A percentile compares a stretch with the other conserved stretches of the same genome.
These are phyloP conservation scores for Teinopalpus imperialis DNA, from an alignment of 2,888 invertebrate genomes.

Conservation along the genomic window DNA sequence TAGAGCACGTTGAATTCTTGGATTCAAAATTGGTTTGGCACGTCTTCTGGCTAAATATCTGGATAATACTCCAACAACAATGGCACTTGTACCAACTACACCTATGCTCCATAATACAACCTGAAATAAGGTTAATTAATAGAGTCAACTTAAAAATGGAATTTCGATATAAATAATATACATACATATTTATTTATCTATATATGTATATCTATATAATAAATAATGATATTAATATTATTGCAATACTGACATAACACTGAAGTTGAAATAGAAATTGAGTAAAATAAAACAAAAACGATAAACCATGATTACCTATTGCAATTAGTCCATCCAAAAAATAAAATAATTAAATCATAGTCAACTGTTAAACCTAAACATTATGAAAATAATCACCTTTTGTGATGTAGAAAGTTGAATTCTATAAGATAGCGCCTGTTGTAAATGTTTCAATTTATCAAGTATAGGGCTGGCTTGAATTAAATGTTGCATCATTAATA, in stretches of 20 bases:
- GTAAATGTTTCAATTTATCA: constrained; percentile 79
- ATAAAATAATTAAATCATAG: constrained; percentile 1
- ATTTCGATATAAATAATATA: no score
- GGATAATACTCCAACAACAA: constrained; percentile 91
- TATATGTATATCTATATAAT: no score
- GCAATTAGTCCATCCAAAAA: no score
- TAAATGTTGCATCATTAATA: constrained; percentile 65
- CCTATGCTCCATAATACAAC: constrained; percentile 88
- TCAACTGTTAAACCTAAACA: constrained; percentile 12
- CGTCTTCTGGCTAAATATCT: constrained; percentile 88
- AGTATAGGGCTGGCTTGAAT: constrained; percentile 80
- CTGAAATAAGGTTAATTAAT: constrained; percentile 66
- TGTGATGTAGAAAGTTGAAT: constrained; percentile 85
- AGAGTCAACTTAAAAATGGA: no score
- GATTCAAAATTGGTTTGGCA: constrained; percentile 83
- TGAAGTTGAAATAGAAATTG: no score
- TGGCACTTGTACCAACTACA: constrained; percentile 86
- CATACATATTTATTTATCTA: no score
- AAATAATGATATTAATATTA: no score
- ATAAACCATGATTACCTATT: no score
- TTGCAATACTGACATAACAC: no score
- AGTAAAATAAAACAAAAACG: no score
- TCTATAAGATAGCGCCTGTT: constrained; percentile 69
- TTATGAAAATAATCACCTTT: constrained; percentile 77
- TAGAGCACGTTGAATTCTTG: constrained; percentile 77